Evolutionary conservation across 2,888 invertebrate species (phyloP).

Genomic region (Cecidostiba fungosa): DNA sequence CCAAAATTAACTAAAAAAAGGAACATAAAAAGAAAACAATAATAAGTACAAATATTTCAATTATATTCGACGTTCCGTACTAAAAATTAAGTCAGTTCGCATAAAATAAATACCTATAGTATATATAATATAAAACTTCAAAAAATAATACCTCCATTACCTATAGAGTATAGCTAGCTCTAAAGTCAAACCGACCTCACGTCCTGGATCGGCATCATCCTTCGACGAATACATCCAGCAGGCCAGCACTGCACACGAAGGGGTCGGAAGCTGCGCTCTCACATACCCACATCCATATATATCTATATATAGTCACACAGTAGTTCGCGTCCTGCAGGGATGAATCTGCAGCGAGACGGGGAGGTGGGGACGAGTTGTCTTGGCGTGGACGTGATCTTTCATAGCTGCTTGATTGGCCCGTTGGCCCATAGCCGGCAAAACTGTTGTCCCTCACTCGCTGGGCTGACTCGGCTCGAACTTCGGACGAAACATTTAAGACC

Average conservation of each 20-base stretch:
- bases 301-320: background rate
- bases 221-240: slow-evolving; percentile 34
- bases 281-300: background rate
- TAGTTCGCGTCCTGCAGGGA: background rate
- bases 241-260: background rate
- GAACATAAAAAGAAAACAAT: too few species aligned
- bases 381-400: slow-evolving; percentile 79
- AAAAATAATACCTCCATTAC: background rate
- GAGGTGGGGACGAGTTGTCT: slow-evolving; percentile 56
- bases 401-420: slow-evolving; percentile 78
- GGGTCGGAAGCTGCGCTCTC: slow-evolving; percentile 18
- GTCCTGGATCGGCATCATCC: background rate
- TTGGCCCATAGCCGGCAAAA: slow-evolving; percentile 67
- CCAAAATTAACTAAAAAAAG: too few species aligned
- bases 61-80: too few species aligned
- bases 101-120: too few species aligned
- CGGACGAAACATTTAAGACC: slow-evolving; percentile 78
- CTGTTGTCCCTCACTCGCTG: slow-evolving; percentile 72
- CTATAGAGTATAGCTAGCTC: background rate
- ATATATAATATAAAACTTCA: too few species aligned
- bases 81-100: too few species aligned
- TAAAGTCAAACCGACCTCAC: too few species aligned
- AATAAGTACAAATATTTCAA: too few species aligned
- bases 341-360: slow-evolving; percentile 21
- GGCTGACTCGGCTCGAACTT: slow-evolving; percentile 50